Evolutionary conservation across 2,113 vertebrate species (phyloP), one percentile per base, ranked within the genome.

Genomic region (Hippopotamus amphibius): DNA sequence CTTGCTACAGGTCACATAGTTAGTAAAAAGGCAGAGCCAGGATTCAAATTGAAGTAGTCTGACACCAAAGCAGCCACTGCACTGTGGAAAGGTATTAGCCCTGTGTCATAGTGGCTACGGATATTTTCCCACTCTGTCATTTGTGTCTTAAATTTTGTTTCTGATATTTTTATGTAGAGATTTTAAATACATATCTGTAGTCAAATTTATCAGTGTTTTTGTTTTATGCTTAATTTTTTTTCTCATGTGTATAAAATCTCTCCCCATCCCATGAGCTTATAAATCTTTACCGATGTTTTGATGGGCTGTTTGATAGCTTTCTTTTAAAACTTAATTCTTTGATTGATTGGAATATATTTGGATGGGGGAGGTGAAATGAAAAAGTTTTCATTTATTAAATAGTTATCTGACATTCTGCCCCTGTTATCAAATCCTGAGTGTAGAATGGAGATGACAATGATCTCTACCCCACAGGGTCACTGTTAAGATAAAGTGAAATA

Each of bases 241-340:
- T 77, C 26, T 69, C 28, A 22, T 76, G 28, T 81, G 46, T 76
- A 87, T 57, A 61, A 87, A 48, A 66, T 76, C 10, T 93, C 85
- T 93, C 41, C 43, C 30, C 24, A 79, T 26, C 24, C 24, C 16
- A 74, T 77, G 50, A 53, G 66, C 30, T 76, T 50, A 30, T 65
- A 59, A 46, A 63, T 90, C 68, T 76, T 81, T 76, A 43, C 16
- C 21, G 59, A 10, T 41, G 24, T 68, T 74, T 94, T 16, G 11
- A 82, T 82, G 26, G n/a, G 13, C 17, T 43, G 10, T 26, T 87
- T 61, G 92, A 55, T 41, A 63, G 4, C 19, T 84, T 77, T 63
- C 68, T 82, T 91, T 91, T 50, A 87, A 77, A 91, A 88, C 19
- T 74, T 77, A 68, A n/a, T 24, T 76, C 22, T 84, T 83, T 77